Base-by-base conservation (phyloP, 2,888 invertebrate species). In the Anticlea derivata region DNA sequence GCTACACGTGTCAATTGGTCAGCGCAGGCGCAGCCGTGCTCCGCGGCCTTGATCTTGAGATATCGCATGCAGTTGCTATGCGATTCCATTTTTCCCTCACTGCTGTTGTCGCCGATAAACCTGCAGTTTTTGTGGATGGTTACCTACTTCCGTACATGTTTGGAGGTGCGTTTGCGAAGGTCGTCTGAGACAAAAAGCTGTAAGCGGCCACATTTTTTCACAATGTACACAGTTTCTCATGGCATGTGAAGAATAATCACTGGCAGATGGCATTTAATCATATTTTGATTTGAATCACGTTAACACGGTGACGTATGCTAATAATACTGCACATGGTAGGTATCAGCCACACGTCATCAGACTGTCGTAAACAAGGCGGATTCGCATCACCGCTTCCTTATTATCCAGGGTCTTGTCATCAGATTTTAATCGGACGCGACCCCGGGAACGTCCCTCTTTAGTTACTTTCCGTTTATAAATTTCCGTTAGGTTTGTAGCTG, bases 1-100 rank as follows among this genome's bases (percentile, higher is more conserved):
- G 43, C 13, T 45, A 43, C 56, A 53, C 58, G 58, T 53, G 58
- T 43, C 34, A 47, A 40, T 41, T 45, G 27, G 49, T 40, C 48
- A 22, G 40, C 12, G 20, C n/a, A n/a, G n/a, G n/a, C n/a, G n/a
- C 47, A 35, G 35, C 30, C 41, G 34, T 7, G 12, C 11, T 20
- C 7, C 44, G 35, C 44, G 34, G 37, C 58, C 58, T 58, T 55
- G 55, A 50, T 58, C 58, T 50, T 52, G 43, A 27, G 52, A 58
- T 40, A 48, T 30, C 46, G 11, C 17, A 22, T 38, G 50, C 51
- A 51, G 53, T 53, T 53, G 48, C 53, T 40, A 53, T 6, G 30
- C 39, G 39, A 13, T 22, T 17, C 24, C 35, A 17, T 46, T 17
- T 41, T 34, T 26, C 7, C 31, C 29, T n/a, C 6, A 11, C 7